Conservation (phyloP, 2,888 invertebrate genomes). For the Pyrrhia umbra region DNA sequence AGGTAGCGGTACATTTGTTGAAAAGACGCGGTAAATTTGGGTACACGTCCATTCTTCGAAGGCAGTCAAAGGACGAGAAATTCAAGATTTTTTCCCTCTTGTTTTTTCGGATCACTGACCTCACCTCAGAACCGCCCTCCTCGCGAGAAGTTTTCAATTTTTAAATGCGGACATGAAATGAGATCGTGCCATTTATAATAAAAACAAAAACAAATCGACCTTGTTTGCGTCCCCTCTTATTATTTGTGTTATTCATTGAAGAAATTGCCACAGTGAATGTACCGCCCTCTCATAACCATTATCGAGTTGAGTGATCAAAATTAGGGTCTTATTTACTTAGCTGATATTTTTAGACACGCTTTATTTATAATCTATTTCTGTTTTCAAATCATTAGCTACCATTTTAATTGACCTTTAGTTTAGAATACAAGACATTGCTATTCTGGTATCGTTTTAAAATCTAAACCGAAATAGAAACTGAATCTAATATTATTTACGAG, state of each 20-base stretch:
- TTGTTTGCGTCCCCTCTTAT: slow-evolving; percentile 47
- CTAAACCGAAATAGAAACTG: slow-evolving; percentile 29
- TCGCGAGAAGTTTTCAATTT: slow-evolving; percentile 43
- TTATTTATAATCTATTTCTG: neutral
- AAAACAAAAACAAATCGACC: slow-evolving; percentile 56
- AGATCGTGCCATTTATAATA: slow-evolving; percentile 36
- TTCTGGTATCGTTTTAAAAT: slow-evolving; percentile 20
- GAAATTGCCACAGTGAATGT: slow-evolving; percentile 52
- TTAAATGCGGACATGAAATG: slow-evolving; percentile 51
- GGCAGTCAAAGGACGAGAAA: slow-evolving; percentile 75
- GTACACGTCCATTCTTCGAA: slow-evolving; percentile 77
- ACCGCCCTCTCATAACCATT: slow-evolving; percentile 46
- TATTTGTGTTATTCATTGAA: slow-evolving; percentile 37
- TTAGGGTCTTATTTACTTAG: slow-evolving; percentile 47
- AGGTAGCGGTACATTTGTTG: slow-evolving; percentile 78
- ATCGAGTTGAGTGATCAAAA: slow-evolving; percentile 57
- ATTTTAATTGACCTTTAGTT: neutral
- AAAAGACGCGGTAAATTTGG: slow-evolving; percentile 68
- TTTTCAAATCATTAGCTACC: neutral
- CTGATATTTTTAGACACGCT: slow-evolving; percentile 6
- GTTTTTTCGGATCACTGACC: slow-evolving; percentile 75
- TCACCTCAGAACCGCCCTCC: slow-evolving; percentile 52
- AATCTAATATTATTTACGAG: slow-evolving; percentile 58
- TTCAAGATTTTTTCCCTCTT: slow-evolving; percentile 74
- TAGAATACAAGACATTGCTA: slow-evolving; percentile 1